These are phyloP conservation scores for Australoheros facetus DNA, from an alignment of 2,797 vertebrate genomes.

Conservation along the genomic window DNA sequence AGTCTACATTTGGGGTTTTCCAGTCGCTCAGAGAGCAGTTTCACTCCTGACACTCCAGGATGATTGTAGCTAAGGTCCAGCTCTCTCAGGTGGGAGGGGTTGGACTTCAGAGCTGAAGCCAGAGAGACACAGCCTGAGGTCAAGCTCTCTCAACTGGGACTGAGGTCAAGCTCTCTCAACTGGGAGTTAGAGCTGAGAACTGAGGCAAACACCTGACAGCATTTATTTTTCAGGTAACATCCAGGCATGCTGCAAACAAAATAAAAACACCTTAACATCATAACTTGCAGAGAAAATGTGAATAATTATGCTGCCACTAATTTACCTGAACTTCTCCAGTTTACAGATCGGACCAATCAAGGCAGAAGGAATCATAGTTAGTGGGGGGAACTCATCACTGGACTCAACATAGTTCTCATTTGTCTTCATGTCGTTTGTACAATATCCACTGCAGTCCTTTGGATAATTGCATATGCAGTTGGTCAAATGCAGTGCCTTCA, in stretches of 20 bases:
- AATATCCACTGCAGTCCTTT: not conserved
- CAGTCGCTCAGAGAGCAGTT: not conserved
- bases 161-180: conserved; percentile 15
- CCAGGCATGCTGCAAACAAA: conserved; percentile 10
- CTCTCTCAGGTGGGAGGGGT: conserved; percentile 5
- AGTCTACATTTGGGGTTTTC: not conserved
- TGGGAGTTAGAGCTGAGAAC: conserved; percentile 26
- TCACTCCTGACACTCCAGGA: conserved; percentile 23
- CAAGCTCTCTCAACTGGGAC: conserved; percentile 14
- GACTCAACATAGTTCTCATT: not conserved
- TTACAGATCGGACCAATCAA: conserved; percentile 11
- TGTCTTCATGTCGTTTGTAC: not conserved
- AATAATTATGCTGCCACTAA: not conserved
- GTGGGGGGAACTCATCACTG: not conserved
- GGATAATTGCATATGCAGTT: conserved; percentile 11
- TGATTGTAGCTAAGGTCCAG: conserved; percentile 57
- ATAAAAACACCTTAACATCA: not conserved
- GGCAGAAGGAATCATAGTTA: conserved; percentile 3
- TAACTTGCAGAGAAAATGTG: not conserved
- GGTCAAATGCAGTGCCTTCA: conserved; percentile 8
- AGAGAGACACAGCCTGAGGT: not conserved
- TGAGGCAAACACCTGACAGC: conserved; percentile 17
- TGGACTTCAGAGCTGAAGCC: not conserved
- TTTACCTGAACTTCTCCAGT: conserved; percentile 20
- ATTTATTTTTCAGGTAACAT: conserved; percentile 19